These are phyloP conservation scores for Rhorus exstirpatorius DNA, from an alignment of 2,888 invertebrate species.

Conservation along the genomic window DNA sequence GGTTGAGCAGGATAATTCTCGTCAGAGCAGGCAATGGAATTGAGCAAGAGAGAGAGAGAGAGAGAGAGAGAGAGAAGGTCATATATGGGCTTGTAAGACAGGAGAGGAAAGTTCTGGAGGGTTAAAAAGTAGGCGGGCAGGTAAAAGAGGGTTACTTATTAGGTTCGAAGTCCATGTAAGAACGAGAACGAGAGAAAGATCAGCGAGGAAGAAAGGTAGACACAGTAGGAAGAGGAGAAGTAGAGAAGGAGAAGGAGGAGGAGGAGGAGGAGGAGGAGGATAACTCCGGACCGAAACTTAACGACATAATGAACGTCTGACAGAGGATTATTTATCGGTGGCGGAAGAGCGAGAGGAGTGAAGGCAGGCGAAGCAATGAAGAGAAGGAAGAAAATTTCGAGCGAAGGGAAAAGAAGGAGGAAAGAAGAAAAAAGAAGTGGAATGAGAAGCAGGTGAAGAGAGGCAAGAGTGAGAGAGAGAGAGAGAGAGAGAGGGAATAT, in stretches of 20 bases:
- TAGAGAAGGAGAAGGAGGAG: constrained; percentile 64
- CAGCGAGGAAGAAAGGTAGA: constrained; percentile 40
- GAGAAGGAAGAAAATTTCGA: constrained; percentile 67
- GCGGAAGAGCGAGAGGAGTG: constrained; percentile 66
- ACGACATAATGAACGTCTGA: constrained; percentile 84
- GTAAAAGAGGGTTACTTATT: constrained; percentile 56
- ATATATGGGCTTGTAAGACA: constrained; percentile 3
- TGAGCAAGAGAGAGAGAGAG: no score
- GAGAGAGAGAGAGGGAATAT: constrained; percentile 45
- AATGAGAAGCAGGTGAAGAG: constrained; percentile 44
- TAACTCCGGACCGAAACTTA: constrained; percentile 81
- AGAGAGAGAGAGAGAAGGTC: no score
- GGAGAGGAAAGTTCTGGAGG: constrained; percentile 30
- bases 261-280: constrained; percentile 65
- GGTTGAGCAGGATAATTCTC: background rate
- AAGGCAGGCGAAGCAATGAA: constrained; percentile 65
- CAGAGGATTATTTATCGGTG: constrained; percentile 83
- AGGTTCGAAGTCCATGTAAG: constrained; percentile 34
- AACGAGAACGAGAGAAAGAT: constrained; percentile 48
- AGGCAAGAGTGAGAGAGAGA: constrained; percentile 38
- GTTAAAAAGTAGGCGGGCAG: constrained; percentile 58
- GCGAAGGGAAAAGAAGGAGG: constrained; percentile 50
- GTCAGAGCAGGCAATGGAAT: background rate
- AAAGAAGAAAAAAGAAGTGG: constrained; percentile 49
- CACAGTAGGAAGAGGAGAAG: constrained; percentile 30